phyloP scores from a whole-genome alignment of 2,113 vertebrate genomes.

The Merops nubicus region DNA sequence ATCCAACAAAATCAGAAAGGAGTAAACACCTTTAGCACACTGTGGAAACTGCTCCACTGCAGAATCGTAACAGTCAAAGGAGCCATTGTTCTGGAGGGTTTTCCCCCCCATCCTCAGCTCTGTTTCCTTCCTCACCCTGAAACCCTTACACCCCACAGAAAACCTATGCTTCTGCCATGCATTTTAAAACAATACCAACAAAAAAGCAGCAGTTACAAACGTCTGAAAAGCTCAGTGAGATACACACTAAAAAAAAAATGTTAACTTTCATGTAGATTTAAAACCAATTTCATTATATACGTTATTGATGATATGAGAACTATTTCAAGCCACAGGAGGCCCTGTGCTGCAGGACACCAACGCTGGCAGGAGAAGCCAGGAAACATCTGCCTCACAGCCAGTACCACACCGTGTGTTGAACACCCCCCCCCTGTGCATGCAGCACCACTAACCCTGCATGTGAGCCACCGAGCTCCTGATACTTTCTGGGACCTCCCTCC shows the following conservation, averaged over 20 bases:
- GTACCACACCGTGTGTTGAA: not conserved
- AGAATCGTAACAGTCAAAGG: not conserved
- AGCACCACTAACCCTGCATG: not conserved
- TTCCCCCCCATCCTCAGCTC: fast-evolving
- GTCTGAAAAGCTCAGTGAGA: not conserved
- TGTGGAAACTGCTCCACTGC: not conserved
- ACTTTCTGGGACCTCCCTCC: not conserved
- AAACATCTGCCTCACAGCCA: not conserved
- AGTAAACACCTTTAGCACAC: not conserved
- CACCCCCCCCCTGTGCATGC: not conserved
- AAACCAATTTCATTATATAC: not conserved
- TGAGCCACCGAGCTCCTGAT: fast-evolving
- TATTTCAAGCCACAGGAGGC: not conserved
- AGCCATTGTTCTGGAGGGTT: not conserved
- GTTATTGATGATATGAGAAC: not conserved
- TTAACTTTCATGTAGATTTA: not conserved
- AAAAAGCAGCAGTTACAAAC: not conserved
- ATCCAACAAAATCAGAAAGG: not conserved
- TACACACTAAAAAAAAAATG: not conserved
- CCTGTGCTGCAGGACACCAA: not conserved
- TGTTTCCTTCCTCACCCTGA: not conserved
- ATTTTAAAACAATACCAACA: not conserved
- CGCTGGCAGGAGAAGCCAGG: not conserved
- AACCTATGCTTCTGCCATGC: not conserved
- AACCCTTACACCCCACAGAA: not conserved